Evolutionary conservation across 1,140 invertebrate species (phyloP), one percentile per base, ranked within the genome.

Genomic region (Cataglyphis hispanica): DNA sequence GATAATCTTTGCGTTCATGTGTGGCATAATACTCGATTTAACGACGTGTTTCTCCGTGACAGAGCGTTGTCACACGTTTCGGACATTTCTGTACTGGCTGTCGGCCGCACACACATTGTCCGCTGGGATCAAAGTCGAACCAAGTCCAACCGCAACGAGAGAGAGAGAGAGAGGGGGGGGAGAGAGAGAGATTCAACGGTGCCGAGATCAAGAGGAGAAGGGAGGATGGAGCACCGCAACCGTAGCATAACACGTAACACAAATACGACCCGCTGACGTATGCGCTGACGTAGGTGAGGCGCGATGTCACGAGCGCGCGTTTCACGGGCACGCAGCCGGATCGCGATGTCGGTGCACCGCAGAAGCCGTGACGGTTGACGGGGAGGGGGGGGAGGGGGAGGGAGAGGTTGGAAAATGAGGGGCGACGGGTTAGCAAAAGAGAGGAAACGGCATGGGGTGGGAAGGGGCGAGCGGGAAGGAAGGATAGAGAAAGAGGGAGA

Each of bases 251-350:
- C 86, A 69, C 27, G 40, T 61, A 77, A 76, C 61, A 83, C 72
- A 56, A 87, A 76, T 84, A 72, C 50, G 40, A 75, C 11, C 0
- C 69, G 87, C 74, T 87, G 85, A 86, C 86, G 87, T 84, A 83
- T 86, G 76, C 58, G 88, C 88, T 89, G 88, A 89, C 88, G 74
- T 69, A 78, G 72, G 56, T 56, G 74, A 76, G 31, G 66, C 37
- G 58, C 60, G 84, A 78, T 74, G 72, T 85, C 86, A 74, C 67
- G 67, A 83, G 70, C 58, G 50, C 58, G 77, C 50, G 85, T 86
- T 86, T 83, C 67, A 64, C 78, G 85, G 76, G 66, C 84, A 69
- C 43, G 84, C 53, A 66, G 46, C 75, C 64, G 75, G 53, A 86
- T 86, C 76, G 66, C 77, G 64, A 86, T 66, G 64, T 80, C 77